Evolutionary conservation across 2,797 vertebrate genomes (phyloP).

Genomic region (Syncerus caffer): DNA sequence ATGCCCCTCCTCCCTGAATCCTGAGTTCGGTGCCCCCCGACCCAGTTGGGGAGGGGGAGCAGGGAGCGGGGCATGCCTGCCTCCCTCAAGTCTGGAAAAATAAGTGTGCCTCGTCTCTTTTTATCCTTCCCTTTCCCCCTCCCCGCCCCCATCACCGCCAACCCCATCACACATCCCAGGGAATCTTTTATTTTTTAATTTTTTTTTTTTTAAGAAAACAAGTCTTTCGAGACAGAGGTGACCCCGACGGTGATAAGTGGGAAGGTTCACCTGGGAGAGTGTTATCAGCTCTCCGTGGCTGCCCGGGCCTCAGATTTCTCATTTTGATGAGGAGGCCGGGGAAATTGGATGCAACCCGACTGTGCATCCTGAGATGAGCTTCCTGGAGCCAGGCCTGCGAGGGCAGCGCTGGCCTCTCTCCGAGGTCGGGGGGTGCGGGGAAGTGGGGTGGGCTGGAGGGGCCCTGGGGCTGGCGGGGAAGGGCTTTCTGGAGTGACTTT

Average conservation of each 20-base stretch:
- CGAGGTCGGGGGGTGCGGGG: constrained; percentile 46
- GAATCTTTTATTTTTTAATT: constrained; percentile 73
- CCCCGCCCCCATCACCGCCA: constrained; percentile 63
- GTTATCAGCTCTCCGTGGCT: constrained; percentile 84
- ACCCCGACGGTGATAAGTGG: constrained; percentile 82
- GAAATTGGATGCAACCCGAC: constrained; percentile 84
- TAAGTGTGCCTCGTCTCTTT: not conserved
- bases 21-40: not conserved
- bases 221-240: constrained; percentile 86
- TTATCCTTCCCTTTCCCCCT: no score
- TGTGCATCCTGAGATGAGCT: constrained; percentile 76
- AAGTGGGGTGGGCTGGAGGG: rapidly evolving
- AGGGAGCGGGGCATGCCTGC: rapidly evolving
- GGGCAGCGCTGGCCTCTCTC: constrained; percentile 77
- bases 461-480: rapidly evolving
- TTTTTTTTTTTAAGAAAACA: constrained; percentile 79
- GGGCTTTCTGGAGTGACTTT: not conserved
- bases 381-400: constrained; percentile 70
- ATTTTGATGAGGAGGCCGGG: constrained; percentile 83
- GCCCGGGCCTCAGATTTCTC: constrained; percentile 84
- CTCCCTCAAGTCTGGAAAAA: not conserved
- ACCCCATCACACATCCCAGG: constrained; percentile 77
- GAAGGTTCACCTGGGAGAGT: constrained; percentile 83
- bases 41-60: not conserved
- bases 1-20: not conserved